Evolutionary conservation across 1,140 invertebrate genomes (phyloP).

Genomic region (Cyphomyrmex costatus): DNA sequence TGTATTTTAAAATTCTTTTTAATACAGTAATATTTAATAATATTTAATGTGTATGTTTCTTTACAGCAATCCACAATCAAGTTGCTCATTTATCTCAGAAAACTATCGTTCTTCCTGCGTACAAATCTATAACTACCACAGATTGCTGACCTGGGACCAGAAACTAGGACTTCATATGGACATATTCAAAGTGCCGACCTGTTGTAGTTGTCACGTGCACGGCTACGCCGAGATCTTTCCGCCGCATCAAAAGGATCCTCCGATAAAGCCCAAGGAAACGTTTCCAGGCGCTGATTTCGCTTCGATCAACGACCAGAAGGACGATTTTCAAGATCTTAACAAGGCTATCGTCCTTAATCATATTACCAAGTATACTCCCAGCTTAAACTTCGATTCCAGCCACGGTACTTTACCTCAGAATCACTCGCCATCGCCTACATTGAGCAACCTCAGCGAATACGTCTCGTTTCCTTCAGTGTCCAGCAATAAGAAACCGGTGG

Average conservation of each 20-base stretch:
- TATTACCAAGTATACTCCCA: slow-evolving; percentile 71
- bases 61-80: slow-evolving; percentile 91
- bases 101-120: slow-evolving; percentile 94
- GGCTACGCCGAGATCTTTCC: slow-evolving; percentile 91
- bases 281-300: slow-evolving; percentile 85
- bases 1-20: not conserved
- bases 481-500: slow-evolving; percentile 77
- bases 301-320: slow-evolving; percentile 75
- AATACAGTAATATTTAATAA: not conserved
- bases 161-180: slow-evolving; percentile 94
- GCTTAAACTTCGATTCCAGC: slow-evolving; percentile 67
- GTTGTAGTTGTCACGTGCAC: slow-evolving; percentile 94
- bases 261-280: slow-evolving; percentile 76
- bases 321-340: slow-evolving; percentile 69
- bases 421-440: not conserved
- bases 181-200: slow-evolving; percentile 95
- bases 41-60: not conserved
- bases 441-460: not conserved
- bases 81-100: slow-evolving; percentile 93
- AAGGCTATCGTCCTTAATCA: slow-evolving; percentile 69
- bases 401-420: slow-evolving; percentile 62
- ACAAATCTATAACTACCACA: slow-evolving; percentile 95
- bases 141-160: slow-evolving; percentile 94
- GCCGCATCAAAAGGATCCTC: slow-evolving; percentile 85
- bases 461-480: slow-evolving; percentile 52